A percentile compares a stretch with the other conserved stretches of the same genome.
phyloP scores from a whole-genome alignment of 1,140 invertebrate genomes.

The Megalopta genalis region DNA sequence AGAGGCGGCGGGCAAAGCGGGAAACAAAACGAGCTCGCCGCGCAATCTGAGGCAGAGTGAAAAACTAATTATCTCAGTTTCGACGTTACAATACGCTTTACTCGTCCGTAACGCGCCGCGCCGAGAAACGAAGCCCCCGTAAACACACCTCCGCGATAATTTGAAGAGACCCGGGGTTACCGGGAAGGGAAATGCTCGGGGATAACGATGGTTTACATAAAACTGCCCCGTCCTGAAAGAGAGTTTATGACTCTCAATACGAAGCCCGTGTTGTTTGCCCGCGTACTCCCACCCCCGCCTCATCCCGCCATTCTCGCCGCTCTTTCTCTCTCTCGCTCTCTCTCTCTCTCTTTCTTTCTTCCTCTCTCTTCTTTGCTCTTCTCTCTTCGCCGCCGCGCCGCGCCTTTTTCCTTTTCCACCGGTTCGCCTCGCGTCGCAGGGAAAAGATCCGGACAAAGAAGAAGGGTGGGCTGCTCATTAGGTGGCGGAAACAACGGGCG shows the following conservation, averaged over 20 bases:
- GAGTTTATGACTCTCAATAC: conserved; percentile 45
- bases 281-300: background rate
- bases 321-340: background rate
- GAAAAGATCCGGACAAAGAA: conserved; percentile 34
- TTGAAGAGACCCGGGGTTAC: conserved; percentile 10
- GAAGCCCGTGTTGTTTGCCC: conserved; percentile 33
- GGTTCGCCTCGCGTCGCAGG: background rate
- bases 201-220: conserved; percentile 50
- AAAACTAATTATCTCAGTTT: background rate
- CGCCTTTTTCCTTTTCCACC: background rate
- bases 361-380: background rate
- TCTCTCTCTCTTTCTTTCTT: too few species aligned
- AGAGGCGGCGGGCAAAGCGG: too few species aligned
- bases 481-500: conserved; percentile 11
- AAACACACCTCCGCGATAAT: conserved; percentile 26
- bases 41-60: too few species aligned
- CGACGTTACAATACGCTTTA: background rate
- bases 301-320: background rate
- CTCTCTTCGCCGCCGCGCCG: background rate
- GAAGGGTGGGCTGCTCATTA: conserved; percentile 51
- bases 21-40: too few species aligned
- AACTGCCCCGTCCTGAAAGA: conserved; percentile 20
- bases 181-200: conserved; percentile 24
- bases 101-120: background rate
- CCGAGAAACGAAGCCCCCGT: conserved; percentile 1